A percentile compares a stretch with the other conserved stretches of the same genome.
Conservation (phyloP, 1,140 invertebrate species). For the Lucilia cuprina region DNA sequence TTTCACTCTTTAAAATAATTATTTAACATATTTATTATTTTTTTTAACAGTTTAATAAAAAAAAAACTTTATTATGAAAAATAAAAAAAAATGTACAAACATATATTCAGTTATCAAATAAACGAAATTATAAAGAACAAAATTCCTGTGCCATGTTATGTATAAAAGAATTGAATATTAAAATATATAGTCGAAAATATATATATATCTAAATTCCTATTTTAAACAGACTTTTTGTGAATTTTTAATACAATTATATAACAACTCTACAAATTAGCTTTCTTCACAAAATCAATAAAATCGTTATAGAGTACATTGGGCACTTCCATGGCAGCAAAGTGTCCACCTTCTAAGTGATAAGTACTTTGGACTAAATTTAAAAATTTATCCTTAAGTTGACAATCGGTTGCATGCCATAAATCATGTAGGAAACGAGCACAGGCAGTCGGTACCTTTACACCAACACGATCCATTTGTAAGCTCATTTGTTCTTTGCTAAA, state of each 20-base stretch:
- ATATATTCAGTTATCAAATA: too few species aligned
- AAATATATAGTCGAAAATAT: neutral
- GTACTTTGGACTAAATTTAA: constrained; percentile 71
- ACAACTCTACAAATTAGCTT: constrained; percentile 41
- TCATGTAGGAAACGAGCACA: constrained; percentile 74
- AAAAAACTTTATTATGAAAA: too few species aligned
- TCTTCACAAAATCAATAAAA: constrained; percentile 58
- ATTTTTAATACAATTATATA: too few species aligned
- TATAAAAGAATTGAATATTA: neutral
- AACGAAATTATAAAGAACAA: too few species aligned
- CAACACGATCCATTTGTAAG: constrained; percentile 66
- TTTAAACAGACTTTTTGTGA: neutral
- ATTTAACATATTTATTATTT: too few species aligned
- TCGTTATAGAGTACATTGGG: constrained; percentile 76
- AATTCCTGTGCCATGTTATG: too few species aligned
- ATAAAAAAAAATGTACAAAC: too few species aligned
- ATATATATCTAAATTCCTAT: neutral
- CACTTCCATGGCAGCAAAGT: constrained; percentile 85
- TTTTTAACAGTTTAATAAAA: too few species aligned
- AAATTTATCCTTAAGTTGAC: constrained; percentile 68
- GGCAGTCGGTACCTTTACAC: constrained; percentile 69
- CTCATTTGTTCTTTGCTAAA: constrained; percentile 61
- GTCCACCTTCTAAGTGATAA: constrained; percentile 74
- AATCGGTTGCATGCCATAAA: constrained; percentile 67
- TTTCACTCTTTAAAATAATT: too few species aligned